phyloP scores from a whole-genome alignment of 2,888 invertebrate species.

The Ametastegia equiseti region DNA sequence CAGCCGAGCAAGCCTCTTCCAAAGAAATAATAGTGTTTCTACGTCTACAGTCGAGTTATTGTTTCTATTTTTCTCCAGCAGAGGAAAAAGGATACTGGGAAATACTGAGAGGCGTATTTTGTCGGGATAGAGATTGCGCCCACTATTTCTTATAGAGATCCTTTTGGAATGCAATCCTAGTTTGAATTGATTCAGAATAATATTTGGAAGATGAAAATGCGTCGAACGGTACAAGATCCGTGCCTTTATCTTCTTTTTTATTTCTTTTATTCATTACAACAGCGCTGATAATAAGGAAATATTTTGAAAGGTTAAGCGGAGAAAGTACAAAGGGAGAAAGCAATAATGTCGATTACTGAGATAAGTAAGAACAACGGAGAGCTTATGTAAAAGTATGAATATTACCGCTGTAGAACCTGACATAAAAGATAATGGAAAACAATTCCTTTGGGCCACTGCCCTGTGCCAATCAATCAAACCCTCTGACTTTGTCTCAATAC shows the following conservation, averaged over 20 bases:
- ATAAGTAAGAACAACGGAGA: not conserved
- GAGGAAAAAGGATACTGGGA: not conserved
- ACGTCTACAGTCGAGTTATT: not conserved
- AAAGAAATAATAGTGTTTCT: not conserved
- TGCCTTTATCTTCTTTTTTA: not conserved
- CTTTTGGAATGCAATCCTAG: no score
- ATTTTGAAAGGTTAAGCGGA: not conserved
- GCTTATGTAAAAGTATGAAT: not conserved
- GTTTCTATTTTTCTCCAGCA: not conserved
- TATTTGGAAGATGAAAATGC: no score
- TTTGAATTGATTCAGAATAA: no score
- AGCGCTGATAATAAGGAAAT: not conserved
- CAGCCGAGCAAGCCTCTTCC: not conserved
- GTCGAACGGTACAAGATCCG: no score
- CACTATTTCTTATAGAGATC: no score
- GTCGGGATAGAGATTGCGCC: not conserved
- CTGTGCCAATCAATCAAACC: not conserved
- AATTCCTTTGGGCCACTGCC: not conserved
- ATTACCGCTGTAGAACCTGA: not conserved
- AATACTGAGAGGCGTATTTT: not conserved
- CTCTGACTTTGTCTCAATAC: not conserved
- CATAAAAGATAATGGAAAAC: not conserved
- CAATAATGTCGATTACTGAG: not conserved
- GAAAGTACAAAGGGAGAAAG: not conserved
- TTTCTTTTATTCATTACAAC: not conserved